Evolutionary conservation across 2,113 vertebrate species (phyloP).

Genomic region (Mus spicilegus): DNA sequence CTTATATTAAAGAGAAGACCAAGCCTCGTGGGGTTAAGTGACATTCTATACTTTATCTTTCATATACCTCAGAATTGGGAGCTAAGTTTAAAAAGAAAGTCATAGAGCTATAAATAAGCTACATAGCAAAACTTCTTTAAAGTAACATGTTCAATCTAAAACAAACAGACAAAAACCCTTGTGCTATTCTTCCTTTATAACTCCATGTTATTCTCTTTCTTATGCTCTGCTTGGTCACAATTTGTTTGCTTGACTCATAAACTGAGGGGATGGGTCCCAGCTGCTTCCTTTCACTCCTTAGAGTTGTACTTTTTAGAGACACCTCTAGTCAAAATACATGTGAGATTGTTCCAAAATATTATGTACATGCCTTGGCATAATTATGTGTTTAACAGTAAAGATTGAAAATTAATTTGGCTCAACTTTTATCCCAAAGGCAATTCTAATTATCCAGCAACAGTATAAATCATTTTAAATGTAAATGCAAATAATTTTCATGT

Average conservation of each 20-base stretch:
- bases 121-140: neutral
- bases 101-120: neutral
- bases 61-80: neutral
- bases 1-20: neutral
- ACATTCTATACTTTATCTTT: neutral
- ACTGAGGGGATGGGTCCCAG: neutral
- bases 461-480: neutral
- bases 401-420: neutral
- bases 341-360: neutral
- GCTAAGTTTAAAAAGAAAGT: neutral
- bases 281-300: neutral
- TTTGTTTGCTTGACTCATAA: neutral
- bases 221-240: neutral
- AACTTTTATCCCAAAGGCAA: neutral
- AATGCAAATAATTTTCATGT: neutral
- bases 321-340: neutral
- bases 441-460: neutral
- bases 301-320: neutral
- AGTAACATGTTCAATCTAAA: neutral
- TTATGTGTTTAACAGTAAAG: slow-evolving; percentile 28
- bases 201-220: neutral
- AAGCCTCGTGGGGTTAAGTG: neutral
- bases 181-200: neutral
- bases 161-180: neutral
- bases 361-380: neutral